These are phyloP conservation scores for Sphinx pinastri DNA, from an alignment of 2,888 invertebrate genomes.

Conservation along the genomic window DNA sequence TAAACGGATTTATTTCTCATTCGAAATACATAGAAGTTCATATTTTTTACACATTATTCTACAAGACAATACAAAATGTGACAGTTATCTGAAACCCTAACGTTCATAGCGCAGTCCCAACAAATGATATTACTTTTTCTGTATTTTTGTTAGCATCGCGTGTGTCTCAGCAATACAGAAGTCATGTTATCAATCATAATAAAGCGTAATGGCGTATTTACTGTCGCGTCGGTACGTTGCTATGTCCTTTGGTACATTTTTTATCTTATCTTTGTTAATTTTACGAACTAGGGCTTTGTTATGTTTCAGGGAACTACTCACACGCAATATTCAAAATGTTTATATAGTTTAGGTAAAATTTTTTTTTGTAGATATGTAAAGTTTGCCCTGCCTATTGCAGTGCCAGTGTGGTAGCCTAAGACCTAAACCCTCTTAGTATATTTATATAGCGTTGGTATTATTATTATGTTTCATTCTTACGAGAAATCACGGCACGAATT, in stretches of 20 bases:
- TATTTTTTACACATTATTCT: neutral
- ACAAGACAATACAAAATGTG: neutral
- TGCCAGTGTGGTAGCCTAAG: no score
- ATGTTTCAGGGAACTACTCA: neutral
- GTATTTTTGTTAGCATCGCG: neutral
- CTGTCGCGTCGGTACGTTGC: neutral
- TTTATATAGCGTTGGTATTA: no score
- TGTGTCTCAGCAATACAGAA: neutral
- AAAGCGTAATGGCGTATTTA: conserved; percentile 13
- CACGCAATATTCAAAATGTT: no score
- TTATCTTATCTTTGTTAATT: neutral
- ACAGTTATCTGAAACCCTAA: neutral
- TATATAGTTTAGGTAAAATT: no score
- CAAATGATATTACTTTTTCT: conserved; percentile 5
- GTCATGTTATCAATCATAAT: conserved; percentile 11
- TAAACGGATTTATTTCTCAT: no score
- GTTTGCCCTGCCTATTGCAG: no score
- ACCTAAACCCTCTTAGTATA: no score
- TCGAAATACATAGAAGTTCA: no score
- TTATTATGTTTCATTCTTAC: no score
- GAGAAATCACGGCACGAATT: no score
- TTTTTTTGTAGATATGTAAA: no score
- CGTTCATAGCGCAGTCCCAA: neutral
- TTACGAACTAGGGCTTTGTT: neutral
- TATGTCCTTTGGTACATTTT: neutral